A percentile compares a stretch with the other conserved stretches of the same genome.
Evolutionary conservation across 2,113 vertebrate genomes (phyloP).

Genomic region (Spea bombifrons): DNA sequence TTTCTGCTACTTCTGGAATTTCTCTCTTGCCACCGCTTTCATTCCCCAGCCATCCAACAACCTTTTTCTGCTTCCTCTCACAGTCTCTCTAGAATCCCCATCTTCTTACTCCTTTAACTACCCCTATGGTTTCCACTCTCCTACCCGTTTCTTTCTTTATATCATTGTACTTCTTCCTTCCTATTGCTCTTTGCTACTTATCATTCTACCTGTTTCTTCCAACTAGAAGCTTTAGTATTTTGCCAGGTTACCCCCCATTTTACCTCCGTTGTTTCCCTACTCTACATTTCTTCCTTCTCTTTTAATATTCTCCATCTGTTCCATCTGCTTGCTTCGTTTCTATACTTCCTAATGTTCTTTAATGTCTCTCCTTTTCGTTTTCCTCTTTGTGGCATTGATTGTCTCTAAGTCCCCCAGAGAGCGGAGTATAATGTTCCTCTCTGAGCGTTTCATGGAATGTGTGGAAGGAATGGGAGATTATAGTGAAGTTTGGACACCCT

Average conservation of each 20-base stretch:
- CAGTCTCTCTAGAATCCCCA: background rate
- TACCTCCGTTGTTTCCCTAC: background rate
- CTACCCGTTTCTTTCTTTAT: background rate
- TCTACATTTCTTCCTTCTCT: conserved; percentile 30
- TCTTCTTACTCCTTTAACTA: background rate
- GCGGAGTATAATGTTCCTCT: too few species aligned
- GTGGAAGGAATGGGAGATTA: background rate
- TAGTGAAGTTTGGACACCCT: background rate
- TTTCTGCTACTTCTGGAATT: background rate
- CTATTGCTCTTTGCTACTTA: background rate
- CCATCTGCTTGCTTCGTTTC: conserved; percentile 14
- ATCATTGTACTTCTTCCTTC: background rate
- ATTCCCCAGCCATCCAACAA: background rate
- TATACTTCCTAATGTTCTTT: background rate
- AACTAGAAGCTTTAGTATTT: too few species aligned
- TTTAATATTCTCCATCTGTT: conserved; percentile 13
- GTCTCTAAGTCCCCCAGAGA: background rate
- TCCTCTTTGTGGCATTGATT: conserved; percentile 3
- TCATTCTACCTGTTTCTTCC: conserved; percentile 31
- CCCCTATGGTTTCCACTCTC: background rate
- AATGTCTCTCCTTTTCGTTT: conserved; percentile 5
- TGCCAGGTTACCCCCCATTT: too few species aligned
- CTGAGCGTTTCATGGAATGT: background rate
- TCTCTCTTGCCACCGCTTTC: background rate
- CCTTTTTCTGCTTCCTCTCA: background rate